A percentile compares a stretch with the other conserved stretches of the same genome.
phyloP scores from a whole-genome alignment of 2,888 invertebrate species.

The Morinoia aosen region DNA sequence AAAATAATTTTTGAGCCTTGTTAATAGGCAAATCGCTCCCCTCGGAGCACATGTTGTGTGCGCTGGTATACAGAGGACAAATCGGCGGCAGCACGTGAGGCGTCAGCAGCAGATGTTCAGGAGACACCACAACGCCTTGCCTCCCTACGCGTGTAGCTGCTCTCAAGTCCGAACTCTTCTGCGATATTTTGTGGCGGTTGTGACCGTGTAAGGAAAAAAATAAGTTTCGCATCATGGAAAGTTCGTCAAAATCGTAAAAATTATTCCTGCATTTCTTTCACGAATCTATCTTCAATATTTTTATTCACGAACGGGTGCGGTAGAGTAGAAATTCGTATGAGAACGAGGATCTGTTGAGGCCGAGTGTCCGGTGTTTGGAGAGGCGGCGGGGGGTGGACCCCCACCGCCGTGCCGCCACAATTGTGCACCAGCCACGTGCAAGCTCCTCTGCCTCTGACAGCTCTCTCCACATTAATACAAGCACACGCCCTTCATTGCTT shows the following conservation, averaged over 20 bases:
- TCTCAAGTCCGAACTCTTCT: too few relatives aligned
- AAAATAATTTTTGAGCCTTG: background rate
- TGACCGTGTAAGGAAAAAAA: too few relatives aligned
- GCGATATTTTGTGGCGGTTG: too few relatives aligned
- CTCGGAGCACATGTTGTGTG: background rate
- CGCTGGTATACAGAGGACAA: background rate
- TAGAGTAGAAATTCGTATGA: background rate
- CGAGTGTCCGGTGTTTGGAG: conserved; percentile 12
- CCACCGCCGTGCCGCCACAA: background rate
- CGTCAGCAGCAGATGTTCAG: background rate
- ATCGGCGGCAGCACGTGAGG: background rate
- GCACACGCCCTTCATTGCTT: conserved; percentile 49
- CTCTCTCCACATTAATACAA: conserved; percentile 48
- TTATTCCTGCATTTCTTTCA: background rate
- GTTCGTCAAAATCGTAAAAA: background rate
- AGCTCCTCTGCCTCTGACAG: conserved; percentile 38
- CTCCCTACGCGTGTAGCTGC: background rate
- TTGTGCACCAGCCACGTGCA: conserved; percentile 33
- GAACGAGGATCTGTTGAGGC: background rate
- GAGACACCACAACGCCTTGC: background rate
- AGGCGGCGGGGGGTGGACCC: background rate
- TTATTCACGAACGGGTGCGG: background rate
- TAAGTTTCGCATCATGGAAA: too few relatives aligned
- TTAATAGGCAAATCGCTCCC: background rate
- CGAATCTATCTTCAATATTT: background rate